These are phyloP conservation scores for Amyelois transitella DNA, from an alignment of 1,140 invertebrate genomes.

Conservation along the genomic window DNA sequence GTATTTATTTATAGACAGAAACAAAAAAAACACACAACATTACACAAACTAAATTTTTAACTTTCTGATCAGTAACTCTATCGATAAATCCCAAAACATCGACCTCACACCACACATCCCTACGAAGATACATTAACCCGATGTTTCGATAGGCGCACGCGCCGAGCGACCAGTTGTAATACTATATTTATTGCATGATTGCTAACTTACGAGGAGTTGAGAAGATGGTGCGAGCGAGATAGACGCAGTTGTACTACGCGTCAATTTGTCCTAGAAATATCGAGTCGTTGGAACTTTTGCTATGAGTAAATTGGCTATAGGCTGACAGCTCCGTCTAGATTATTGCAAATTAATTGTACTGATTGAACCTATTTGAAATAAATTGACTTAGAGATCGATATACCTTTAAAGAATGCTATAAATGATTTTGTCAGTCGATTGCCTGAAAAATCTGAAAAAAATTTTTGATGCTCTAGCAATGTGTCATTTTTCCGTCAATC, in stretches of 20 bases:
- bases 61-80: neutral
- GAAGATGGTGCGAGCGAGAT: neutral
- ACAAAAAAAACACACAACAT: neutral
- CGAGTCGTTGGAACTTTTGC: neutral
- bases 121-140: slow-evolving; percentile 30
- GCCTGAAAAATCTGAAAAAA: too few species aligned
- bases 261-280: neutral
- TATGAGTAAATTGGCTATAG: neutral
- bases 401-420: too few species aligned
- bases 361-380: too few species aligned
- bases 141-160: slow-evolving; percentile 55
- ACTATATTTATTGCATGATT: slow-evolving; percentile 58
- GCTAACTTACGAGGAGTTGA: slow-evolving; percentile 16
- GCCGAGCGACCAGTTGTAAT: slow-evolving; percentile 57
- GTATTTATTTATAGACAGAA: too few species aligned
- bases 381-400: too few species aligned
- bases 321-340: neutral
- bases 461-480: too few species aligned
- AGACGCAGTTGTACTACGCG: neutral
- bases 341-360: neutral
- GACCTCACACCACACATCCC: slow-evolving; percentile 12
- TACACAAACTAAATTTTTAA: neutral
- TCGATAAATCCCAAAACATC: slow-evolving; percentile 5
- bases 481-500: too few species aligned
- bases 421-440: too few species aligned